Evolutionary conservation across 2,797 vertebrate genomes (phyloP).

Genomic region (Anas acuta): DNA sequence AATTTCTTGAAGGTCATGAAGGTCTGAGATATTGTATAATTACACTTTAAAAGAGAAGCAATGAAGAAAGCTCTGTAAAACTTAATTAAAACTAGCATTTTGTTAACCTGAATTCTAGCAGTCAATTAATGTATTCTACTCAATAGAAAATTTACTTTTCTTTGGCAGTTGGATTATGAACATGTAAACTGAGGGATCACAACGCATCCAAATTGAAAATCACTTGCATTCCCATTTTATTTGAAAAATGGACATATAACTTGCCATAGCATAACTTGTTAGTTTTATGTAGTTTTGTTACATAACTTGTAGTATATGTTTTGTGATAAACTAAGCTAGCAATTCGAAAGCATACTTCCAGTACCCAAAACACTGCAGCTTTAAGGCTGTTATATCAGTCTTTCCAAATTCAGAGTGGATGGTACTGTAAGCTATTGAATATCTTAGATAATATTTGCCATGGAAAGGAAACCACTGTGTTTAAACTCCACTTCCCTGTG

Average conservation of each 20-base stretch:
- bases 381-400: neutral
- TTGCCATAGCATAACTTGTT: neutral
- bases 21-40: neutral
- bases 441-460: conserved; percentile 4
- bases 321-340: neutral
- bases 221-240: neutral
- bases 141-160: neutral
- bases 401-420: neutral
- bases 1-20: neutral
- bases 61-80: neutral
- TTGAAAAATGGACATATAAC: neutral
- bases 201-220: neutral
- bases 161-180: neutral
- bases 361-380: neutral
- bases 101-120: neutral
- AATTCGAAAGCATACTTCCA: neutral
- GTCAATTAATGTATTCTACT: neutral
- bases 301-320: neutral
- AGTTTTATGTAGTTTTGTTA: neutral
- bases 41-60: neutral
- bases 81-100: neutral
- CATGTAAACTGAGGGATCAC: neutral
- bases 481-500: neutral
- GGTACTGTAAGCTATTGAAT: neutral
- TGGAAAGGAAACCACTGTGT: conserved; percentile 8